Evolutionary conservation across 2,888 invertebrate species (phyloP), one percentile per base, ranked within the genome.

Genomic region (Drosophila helvetica): DNA sequence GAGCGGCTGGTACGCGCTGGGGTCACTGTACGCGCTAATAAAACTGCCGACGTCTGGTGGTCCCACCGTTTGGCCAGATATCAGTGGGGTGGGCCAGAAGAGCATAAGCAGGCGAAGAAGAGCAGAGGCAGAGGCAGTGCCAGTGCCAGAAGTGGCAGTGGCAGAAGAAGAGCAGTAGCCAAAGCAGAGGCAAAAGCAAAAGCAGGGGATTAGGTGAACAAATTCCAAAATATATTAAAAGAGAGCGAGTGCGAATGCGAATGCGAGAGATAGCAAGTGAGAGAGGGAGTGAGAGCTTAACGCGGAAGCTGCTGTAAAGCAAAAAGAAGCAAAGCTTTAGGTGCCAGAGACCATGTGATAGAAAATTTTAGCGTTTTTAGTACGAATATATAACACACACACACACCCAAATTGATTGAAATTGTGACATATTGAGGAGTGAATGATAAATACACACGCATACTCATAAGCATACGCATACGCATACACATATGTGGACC

Each of bases 291-390:
- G 62, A 12, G 19, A 71, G 65, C 75, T 62, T 64, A 15, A 17
- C 54, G 38, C 57, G 72, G 65, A 82, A 65, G 80, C 67, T 80
- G 86, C 22, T 59, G 19, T 6, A 53, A 61, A 33, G 56, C 22
- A 45, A 67, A 64, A 19, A 68, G 42, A 80, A 33, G 3, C 33
- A 18, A 33, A 66, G 68, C 69, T 66, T 50, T 56, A 17, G n/a
- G 22, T 50, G 48, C 4, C 38, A n/a, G 15, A 19, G 30, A 47
- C 60, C 70, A 75, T 78, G 84, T 80, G 84, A 83, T 71, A 47
- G 52, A 33, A 25, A 30, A 6, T 25, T 22, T 10, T 10, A 47
- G 55, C 25, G 25, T 50, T 50, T 50, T 25, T 17, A 17, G 8
- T 30, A 10, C 8, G 47, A 38, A 38, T 15, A 38, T 6, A 38